Percentiles rank a stretch among this genome's conserved stretches.
Conservation (phyloP, 2,888 invertebrate species). For the Amaurobius ferox region DNA sequence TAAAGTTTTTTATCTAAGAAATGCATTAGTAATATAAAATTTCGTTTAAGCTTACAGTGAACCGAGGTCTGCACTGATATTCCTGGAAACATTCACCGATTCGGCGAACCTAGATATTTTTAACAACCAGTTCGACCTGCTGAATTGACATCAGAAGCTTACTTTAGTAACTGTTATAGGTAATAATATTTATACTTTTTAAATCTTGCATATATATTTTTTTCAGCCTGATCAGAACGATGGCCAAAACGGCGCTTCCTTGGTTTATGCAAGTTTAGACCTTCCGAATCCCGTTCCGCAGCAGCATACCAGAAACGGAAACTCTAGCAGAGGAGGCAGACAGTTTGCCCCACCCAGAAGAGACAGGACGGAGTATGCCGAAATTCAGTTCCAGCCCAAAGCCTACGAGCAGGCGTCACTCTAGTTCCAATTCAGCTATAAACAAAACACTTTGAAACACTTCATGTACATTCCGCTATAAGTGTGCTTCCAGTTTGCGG, state of each 20-base stretch:
- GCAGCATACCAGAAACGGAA: slow-evolving; percentile 36
- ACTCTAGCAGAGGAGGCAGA: slow-evolving; percentile 1
- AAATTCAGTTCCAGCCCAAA: slow-evolving; percentile 73
- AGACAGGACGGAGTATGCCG: slow-evolving; percentile 72
- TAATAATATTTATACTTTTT: too few relatives aligned
- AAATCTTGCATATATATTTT: too few relatives aligned
- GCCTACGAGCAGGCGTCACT: slow-evolving; percentile 71
- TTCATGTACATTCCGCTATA: slow-evolving; percentile 5
- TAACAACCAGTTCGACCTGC: too few relatives aligned
- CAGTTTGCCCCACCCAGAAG: slow-evolving; percentile 22
- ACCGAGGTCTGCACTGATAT: too few relatives aligned
- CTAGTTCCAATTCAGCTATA: slow-evolving; percentile 5
- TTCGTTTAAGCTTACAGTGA: too few relatives aligned
- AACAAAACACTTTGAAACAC: not conserved
- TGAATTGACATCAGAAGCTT: too few relatives aligned
- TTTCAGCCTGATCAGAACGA: slow-evolving; percentile 55
- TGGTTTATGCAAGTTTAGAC: slow-evolving; percentile 65
- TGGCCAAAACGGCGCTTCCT: slow-evolving; percentile 39
- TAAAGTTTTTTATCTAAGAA: too few relatives aligned
- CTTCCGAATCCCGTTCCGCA: slow-evolving; percentile 32
- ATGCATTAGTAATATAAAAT: too few relatives aligned
- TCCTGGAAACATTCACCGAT: too few relatives aligned
- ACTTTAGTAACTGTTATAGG: too few relatives aligned
- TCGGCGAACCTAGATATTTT: too few relatives aligned
- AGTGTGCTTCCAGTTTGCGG: not conserved